Base-by-base conservation (phyloP, 2,888 invertebrate genomes). In the Pandemis corylana region DNA sequence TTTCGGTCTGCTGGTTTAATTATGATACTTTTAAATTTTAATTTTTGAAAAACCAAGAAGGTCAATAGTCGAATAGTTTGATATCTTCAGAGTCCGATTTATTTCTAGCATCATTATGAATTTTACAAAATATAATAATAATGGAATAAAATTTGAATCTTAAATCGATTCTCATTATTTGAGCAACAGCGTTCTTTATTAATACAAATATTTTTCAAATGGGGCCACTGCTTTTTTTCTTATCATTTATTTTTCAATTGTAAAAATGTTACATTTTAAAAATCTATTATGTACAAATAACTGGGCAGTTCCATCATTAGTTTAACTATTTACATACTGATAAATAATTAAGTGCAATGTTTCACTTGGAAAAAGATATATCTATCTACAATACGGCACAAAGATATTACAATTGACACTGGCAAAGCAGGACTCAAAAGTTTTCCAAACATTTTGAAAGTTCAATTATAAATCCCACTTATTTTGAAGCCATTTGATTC, bases 301-400 rank as follows among this genome's bases (percentile, higher is more conserved):
- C 36, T 49, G 49, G 62, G 12, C 9, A 73, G 49, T 53, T 15
- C 7, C 15, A 62, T 13, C 62, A 44, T 64, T 74, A 59, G 12
- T 69, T 73, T 20, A 68, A 49, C n/a, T 65, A 61, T 68, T 41
- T 74, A 74, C 69, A 66, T 66, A 42, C 73, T 65, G n/a, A 66
- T 15, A 46, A 46, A 49, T 74, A 69, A 69, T 64, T 9, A 56
- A 69, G 42, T 69, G 65, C 59, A 65, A 66, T 12, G 3, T 68
- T 67, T 67, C 13, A 64, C 68, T 69, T 69, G 44, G 65, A 70
- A 72, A 69, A 62, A 42, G 56, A n/a, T 53, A 15, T 7, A 59
- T 51, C 42, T 72, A 64, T 68, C 42, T 72, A 76, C 72, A 72
- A 65, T 76, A 76, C 74, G 74, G 74, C 74, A 74, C 74, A 74